Conservation (phyloP, 2,888 invertebrate species). For the Hanleya hanleyi region DNA sequence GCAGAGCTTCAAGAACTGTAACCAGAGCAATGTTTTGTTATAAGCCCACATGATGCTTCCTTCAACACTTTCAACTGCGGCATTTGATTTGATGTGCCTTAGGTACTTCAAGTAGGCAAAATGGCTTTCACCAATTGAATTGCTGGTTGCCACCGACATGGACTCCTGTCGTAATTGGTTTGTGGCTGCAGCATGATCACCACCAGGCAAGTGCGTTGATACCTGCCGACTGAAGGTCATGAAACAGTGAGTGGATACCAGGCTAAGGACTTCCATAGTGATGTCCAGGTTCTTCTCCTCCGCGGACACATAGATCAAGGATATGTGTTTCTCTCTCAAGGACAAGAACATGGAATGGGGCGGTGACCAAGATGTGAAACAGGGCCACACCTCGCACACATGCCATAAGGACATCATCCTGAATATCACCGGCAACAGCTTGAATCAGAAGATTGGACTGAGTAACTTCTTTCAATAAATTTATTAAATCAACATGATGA, state of each 20-base stretch:
- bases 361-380: not conserved
- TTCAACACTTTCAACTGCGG: not conserved
- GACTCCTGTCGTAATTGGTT: not conserved
- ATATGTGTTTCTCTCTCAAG: not conserved
- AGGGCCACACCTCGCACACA: not conserved
- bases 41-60: slow-evolving; percentile 2
- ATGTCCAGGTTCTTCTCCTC: not conserved
- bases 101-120: not conserved
- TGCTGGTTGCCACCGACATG: not conserved
- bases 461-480: not conserved
- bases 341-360: not conserved
- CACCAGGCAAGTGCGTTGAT: not conserved
- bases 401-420: not conserved
- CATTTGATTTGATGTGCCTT: not conserved
- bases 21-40: not conserved
- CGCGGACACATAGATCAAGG: not conserved
- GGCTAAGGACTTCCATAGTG: not conserved
- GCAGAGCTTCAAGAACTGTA: not conserved
- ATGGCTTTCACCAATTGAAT: not conserved
- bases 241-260: not conserved
- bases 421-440: not conserved
- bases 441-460: not conserved
- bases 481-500: not conserved
- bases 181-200: not conserved
- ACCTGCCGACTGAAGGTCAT: not conserved